Base-by-base conservation (phyloP, 2,113 vertebrate genomes). In the Echinops telfairi region DNA sequence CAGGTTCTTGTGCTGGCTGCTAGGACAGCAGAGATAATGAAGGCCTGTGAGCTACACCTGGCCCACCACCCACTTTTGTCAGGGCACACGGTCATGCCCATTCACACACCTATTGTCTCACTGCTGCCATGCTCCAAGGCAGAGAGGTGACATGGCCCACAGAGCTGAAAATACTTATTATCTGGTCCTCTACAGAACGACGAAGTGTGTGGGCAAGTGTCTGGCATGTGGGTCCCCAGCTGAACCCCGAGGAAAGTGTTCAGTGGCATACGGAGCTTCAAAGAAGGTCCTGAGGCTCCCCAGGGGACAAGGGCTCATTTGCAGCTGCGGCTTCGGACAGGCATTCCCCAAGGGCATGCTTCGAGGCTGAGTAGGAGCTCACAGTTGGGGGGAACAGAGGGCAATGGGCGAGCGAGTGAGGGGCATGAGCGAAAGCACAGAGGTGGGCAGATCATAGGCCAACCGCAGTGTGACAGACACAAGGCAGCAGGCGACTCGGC, bases 221-320 rank as follows among this genome's bases (percentile, higher is more conserved):
- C 20, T 70, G 86, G 31, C 64, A 31, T 20, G n/a, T 20, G 23
- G 0, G 0, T 38, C 60, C 77, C 43, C 25, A 17, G 71, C 27
- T 31, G 7, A 33, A 38, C 22, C 40, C 47, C 29, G 79, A 80
- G 71, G 14, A 11, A 27, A 2, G 2, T 25, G 78, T 5, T 7
- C 29, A 25, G 68, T 22, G 43, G 43, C 23, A 19, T 3, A 27
- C 0, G 12, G 1, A 3, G 79, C 78, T 84, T 77, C 77, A 60
- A 8, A 95, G 84, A 88, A 80, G 83, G 77, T 71, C 80, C 19
- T 77, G 53, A 62, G 76, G 10, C n/a, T 25, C 12, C 66, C 64
- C 23, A 16, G 47, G 33, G 27, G 53, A n/a, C 53, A 20, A 75
- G n/a, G 57, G 62, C n/a, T n/a, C 16, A 19, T 53, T 33, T 88